These are phyloP conservation scores for Halictus rubicundus DNA, from an alignment of 1,140 invertebrate species.

Conservation along the genomic window DNA sequence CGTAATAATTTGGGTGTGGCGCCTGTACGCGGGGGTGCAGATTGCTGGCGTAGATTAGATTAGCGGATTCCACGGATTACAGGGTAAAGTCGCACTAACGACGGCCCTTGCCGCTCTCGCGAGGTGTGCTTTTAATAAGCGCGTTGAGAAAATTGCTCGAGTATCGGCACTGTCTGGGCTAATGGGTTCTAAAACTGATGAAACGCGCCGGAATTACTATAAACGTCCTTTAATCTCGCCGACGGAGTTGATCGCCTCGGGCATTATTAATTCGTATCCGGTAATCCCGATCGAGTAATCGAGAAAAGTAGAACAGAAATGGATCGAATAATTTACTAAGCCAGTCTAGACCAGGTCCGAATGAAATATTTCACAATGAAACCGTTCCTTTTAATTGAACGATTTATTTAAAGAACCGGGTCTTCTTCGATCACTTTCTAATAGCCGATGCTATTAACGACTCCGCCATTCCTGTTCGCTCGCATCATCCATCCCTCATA, in stretches of 20 bases:
- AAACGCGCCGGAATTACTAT: neutral
- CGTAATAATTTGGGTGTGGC: slow-evolving; percentile 58
- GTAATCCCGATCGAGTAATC: neutral
- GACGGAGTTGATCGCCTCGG: neutral
- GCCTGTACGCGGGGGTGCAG: slow-evolving; percentile 8
- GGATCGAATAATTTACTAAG: neutral
- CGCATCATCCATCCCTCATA: too few species aligned
- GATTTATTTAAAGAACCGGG: too few species aligned
- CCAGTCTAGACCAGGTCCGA: too few species aligned
- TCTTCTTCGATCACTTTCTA: too few species aligned
- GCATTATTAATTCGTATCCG: neutral
- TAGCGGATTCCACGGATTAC: slow-evolving; percentile 61
- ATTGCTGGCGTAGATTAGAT: slow-evolving; percentile 57
- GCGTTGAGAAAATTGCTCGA: slow-evolving; percentile 37
- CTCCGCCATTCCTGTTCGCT: too few species aligned
- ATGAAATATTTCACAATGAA: too few species aligned
- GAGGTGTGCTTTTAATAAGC: slow-evolving; percentile 44
- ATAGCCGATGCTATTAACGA: too few species aligned
- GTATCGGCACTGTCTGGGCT: slow-evolving; percentile 13
- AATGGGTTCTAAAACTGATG: slow-evolving; percentile 9
- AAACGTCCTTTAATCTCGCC: neutral
- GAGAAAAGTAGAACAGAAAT: neutral
- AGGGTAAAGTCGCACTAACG: slow-evolving; percentile 49
- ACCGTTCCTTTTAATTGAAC: too few species aligned
- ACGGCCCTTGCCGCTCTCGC: slow-evolving; percentile 34